phyloP scores from a whole-genome alignment of 2,888 invertebrate species.

The Nomada hirtipes region DNA sequence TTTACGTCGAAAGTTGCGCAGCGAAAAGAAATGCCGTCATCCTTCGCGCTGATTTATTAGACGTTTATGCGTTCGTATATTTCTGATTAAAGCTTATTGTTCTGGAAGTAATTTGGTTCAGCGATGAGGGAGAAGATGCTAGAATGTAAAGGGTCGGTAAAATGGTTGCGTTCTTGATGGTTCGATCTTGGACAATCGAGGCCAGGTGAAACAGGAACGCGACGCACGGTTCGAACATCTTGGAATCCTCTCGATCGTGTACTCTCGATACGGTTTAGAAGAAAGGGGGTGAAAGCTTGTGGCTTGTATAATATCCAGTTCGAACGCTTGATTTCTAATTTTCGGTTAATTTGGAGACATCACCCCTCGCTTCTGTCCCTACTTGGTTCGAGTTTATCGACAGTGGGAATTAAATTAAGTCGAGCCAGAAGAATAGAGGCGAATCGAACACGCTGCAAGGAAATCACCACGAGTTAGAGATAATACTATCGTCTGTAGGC shows the following conservation, averaged over 20 bases:
- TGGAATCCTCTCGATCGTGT: slow-evolving; percentile 8
- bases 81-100: no score
- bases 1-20: no score
- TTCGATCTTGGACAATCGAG: slow-evolving; percentile 68
- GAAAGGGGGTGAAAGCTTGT: no score
- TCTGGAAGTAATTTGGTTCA: no score
- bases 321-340: no score
- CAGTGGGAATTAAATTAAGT: no score
- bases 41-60: no score
- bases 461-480: slow-evolving; percentile 8
- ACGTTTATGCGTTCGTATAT: no score
- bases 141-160: slow-evolving; percentile 7
- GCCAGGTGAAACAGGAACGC: slow-evolving; percentile 60
- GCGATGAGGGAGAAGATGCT: not conserved
- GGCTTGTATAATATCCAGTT: not conserved
- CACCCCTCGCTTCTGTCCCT: no score
- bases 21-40: no score
- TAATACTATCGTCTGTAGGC: slow-evolving; percentile 20
- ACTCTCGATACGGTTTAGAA: slow-evolving; percentile 1
- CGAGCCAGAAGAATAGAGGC: not conserved
- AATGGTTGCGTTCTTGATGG: not conserved
- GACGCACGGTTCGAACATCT: slow-evolving; percentile 11
- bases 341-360: no score
- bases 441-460: not conserved
- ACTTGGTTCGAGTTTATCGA: no score